Conservation (phyloP, 2,797 vertebrate genomes). For the Astyanax mexicanus region DNA sequence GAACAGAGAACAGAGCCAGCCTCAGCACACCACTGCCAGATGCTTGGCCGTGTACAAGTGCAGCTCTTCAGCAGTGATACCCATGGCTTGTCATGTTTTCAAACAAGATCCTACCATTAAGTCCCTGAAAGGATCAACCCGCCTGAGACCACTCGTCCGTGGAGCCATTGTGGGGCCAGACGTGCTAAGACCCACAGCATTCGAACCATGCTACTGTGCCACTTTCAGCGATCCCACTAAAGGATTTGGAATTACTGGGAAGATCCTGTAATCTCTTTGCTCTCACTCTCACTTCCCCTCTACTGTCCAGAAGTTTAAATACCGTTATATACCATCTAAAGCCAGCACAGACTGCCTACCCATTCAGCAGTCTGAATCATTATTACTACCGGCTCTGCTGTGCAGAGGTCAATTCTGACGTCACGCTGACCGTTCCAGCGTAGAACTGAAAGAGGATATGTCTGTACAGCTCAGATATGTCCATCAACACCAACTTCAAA, state of each 20-base stretch:
- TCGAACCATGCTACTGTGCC: conserved; percentile 57
- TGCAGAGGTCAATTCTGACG: conserved; percentile 13
- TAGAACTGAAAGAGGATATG: conserved; percentile 21
- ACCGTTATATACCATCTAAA: neutral
- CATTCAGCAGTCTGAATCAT: no score
- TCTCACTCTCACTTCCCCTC: neutral
- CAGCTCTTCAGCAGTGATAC: neutral
- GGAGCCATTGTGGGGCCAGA: conserved; percentile 30
- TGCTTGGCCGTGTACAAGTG: neutral
- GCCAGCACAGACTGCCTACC: neutral
- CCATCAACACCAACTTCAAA: conserved; percentile 29
- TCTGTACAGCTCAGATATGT: conserved; percentile 5
- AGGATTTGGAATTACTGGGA: conserved; percentile 47
- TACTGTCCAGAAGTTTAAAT: neutral
- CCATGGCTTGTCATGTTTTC: conserved; percentile 1
- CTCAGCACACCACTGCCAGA: neutral
- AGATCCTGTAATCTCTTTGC: conserved; percentile 29
- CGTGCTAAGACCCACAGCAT: conserved; percentile 63
- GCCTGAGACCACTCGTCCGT: conserved; percentile 55
- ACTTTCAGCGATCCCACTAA: conserved; percentile 53
- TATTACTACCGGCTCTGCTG: neutral
- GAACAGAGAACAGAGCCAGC: neutral
- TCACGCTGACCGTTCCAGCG: neutral
- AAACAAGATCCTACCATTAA: conserved; percentile 51
- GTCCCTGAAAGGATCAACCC: conserved; percentile 55